These are phyloP conservation scores for Proterorhinus semilunaris DNA, from an alignment of 2,113 vertebrate genomes.

Conservation along the genomic window DNA sequence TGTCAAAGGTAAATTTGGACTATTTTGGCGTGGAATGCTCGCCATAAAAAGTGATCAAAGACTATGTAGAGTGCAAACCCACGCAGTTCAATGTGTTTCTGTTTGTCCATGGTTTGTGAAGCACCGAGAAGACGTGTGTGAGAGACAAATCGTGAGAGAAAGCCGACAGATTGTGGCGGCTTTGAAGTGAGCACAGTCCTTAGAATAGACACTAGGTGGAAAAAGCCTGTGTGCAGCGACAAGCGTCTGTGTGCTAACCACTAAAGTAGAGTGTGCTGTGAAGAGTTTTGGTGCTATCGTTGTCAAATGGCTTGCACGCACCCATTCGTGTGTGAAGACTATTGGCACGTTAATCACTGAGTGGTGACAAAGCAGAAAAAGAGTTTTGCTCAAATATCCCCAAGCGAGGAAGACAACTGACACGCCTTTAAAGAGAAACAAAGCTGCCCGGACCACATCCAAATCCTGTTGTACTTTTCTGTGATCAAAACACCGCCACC, in stretches of 20 bases:
- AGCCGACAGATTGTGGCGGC: conserved; percentile 66
- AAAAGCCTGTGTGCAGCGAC: conserved; percentile 42
- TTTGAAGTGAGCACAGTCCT: conserved; percentile 66
- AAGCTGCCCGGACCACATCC: conserved; percentile 71
- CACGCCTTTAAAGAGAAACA: conserved; percentile 68
- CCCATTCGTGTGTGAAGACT: conserved; percentile 58
- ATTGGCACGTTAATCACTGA: conserved; percentile 62
- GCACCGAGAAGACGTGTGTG: conserved; percentile 42
- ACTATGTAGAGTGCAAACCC: conserved; percentile 17
- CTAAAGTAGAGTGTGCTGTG: conserved; percentile 42
- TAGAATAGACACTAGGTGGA: conserved; percentile 63
- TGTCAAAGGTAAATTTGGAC: conserved; percentile 22
- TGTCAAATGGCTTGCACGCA: conserved; percentile 49
- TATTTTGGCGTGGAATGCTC: conserved; percentile 2
- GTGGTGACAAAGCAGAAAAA: conserved; percentile 60
- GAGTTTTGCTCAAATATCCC: conserved; percentile 46
- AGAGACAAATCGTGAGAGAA: conserved; percentile 66
- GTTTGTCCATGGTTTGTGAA: conserved; percentile 63
- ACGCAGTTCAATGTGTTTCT: conserved; percentile 57
- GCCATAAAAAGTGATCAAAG: conserved; percentile 54
- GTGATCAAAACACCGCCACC: conserved; percentile 60
- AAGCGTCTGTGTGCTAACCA: conserved; percentile 60
- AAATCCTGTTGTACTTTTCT: conserved; percentile 57
- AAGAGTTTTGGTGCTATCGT: conserved; percentile 37
- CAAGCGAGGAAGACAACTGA: conserved; percentile 53